These are phyloP conservation scores for Elegia similella DNA, from an alignment of 2,888 invertebrate genomes.

Conservation along the genomic window DNA sequence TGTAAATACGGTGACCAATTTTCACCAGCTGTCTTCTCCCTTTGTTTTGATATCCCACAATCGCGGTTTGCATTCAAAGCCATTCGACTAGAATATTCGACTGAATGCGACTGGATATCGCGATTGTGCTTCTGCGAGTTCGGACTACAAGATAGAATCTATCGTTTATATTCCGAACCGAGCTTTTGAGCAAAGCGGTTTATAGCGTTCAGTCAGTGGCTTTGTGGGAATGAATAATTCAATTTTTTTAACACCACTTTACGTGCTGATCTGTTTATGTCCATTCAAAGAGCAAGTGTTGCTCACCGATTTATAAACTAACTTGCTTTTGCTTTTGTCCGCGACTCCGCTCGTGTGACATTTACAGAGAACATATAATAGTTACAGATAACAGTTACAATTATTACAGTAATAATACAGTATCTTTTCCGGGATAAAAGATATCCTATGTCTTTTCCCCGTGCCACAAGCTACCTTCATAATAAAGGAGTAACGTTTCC, in stretches of 20 bases:
- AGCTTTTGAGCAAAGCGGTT: background rate
- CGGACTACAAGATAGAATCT: constrained; percentile 1
- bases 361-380: too few species aligned
- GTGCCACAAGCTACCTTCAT: too few species aligned
- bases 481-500: too few species aligned
- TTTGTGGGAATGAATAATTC: background rate
- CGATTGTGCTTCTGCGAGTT: constrained; percentile 4
- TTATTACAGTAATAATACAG: too few species aligned
- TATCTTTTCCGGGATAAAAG: too few species aligned
- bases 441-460: too few species aligned
- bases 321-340: too few species aligned
- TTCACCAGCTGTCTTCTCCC: background rate
- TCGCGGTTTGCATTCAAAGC: constrained; percentile 7
- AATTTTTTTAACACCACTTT: background rate
- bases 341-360: too few species aligned
- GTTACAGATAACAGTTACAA: too few species aligned
- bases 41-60: constrained; percentile 7
- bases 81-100: constrained; percentile 11
- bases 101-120: constrained; percentile 1
- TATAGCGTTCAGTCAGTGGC: background rate
- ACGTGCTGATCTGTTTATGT: too few species aligned
- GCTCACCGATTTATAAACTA: too few species aligned
- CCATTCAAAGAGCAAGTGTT: too few species aligned
- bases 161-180: constrained; percentile 2
- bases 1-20: constrained; percentile 9